Evolutionary conservation across 2,113 vertebrate genomes (phyloP).

Genomic region (human): GRCh38 chr15:81422001-81422500

Average conservation of each 20-base stretch:
- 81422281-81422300: neutral
- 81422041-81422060: neutral
- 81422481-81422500: neutral
- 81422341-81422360: neutral
- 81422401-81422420: neutral
- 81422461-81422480: neutral
- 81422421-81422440: neutral
- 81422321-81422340: neutral
- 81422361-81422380: neutral
- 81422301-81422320: neutral
- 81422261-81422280: neutral
- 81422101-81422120: neutral
- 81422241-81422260: conserved; percentile 51
- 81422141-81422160: conserved; percentile 34
- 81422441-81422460: neutral
- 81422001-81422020: conserved; percentile 43
- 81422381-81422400: conserved; percentile 29
- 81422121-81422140: neutral
- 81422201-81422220: neutral
- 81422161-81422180: conserved; percentile 58
- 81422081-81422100: neutral
- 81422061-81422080: neutral
- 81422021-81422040: neutral
- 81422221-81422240: neutral
- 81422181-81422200: conserved; percentile 33